Conservation (phyloP, 2,888 invertebrate species). For the Syrista parreyssii region DNA sequence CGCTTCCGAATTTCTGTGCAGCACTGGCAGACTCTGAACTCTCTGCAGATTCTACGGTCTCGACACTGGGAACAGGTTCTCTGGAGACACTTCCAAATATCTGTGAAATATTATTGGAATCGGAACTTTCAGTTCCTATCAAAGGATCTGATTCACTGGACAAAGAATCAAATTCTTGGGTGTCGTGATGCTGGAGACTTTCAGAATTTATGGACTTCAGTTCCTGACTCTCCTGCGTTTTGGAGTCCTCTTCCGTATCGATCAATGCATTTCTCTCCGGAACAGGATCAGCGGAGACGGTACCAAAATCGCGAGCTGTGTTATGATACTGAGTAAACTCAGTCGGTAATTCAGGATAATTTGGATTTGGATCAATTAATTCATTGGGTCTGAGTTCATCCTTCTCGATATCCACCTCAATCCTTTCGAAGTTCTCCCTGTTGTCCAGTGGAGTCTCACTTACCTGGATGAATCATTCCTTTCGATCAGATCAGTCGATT, state of each 20-base stretch:
- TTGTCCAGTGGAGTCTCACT: slow-evolving; percentile 37
- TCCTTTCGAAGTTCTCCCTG: slow-evolving; percentile 34
- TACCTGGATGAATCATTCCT: slow-evolving; percentile 29
- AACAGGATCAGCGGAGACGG: background rate
- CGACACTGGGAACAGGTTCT: background rate
- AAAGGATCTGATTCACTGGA: background rate
- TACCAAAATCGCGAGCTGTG: background rate
- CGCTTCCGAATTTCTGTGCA: background rate
- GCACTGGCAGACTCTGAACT: background rate
- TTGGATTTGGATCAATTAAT: slow-evolving; percentile 30
- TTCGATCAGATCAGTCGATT: background rate
- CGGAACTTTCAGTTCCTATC: background rate
- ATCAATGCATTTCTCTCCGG: background rate
- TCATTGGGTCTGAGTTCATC: slow-evolving; percentile 45
- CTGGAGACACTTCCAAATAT: background rate
- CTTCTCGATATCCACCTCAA: slow-evolving; percentile 38
- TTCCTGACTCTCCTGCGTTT: background rate
- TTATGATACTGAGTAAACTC: slow-evolving; percentile 12
- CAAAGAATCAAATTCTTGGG: background rate
- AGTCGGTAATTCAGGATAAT: slow-evolving; percentile 20
- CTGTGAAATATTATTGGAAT: background rate
- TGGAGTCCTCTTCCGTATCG: background rate
- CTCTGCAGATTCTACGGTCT: background rate
- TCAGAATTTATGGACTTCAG: background rate
- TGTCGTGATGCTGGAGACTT: background rate